phyloP scores from a whole-genome alignment of 2,113 vertebrate species.

The Notechis scutatus region DNA sequence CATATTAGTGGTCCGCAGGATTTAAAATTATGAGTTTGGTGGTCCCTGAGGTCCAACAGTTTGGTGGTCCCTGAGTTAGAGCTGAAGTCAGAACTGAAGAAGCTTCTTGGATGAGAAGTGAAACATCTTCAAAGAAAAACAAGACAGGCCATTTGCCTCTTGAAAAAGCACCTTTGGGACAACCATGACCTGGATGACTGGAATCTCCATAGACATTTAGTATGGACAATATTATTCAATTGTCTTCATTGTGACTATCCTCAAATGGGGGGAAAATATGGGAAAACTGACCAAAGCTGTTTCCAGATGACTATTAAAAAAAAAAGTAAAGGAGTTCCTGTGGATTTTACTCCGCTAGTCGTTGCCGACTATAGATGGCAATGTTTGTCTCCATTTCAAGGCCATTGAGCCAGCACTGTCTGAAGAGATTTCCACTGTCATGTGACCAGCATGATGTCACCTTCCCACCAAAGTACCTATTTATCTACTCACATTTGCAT shows the following conservation, averaged over 20 bases:
- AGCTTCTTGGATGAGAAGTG: no score
- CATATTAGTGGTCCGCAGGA: no score
- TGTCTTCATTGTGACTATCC: background rate
- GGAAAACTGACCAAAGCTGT: background rate
- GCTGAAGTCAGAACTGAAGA: no score
- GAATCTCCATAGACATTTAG: background rate
- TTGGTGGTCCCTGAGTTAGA: no score
- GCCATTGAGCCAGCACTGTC: background rate
- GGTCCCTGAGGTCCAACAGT: no score
- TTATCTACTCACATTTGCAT: background rate
- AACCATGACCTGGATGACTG: no score
- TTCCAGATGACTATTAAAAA: background rate
- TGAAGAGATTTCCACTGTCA: background rate
- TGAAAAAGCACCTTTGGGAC: no score
- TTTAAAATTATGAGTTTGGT: no score
- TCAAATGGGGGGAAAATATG: background rate
- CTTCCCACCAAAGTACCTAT: background rate
- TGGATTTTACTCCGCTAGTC: background rate
- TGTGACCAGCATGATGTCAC: no score
- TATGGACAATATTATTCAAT: background rate
- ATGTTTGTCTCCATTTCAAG: background rate
- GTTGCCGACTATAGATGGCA: background rate
- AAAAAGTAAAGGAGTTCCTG: background rate
- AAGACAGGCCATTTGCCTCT: no score
- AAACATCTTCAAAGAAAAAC: no score